Evolutionary conservation across 2,888 invertebrate species (phyloP), one percentile per base, ranked within the genome.

Genomic region (Phrixothrix hirtus): DNA sequence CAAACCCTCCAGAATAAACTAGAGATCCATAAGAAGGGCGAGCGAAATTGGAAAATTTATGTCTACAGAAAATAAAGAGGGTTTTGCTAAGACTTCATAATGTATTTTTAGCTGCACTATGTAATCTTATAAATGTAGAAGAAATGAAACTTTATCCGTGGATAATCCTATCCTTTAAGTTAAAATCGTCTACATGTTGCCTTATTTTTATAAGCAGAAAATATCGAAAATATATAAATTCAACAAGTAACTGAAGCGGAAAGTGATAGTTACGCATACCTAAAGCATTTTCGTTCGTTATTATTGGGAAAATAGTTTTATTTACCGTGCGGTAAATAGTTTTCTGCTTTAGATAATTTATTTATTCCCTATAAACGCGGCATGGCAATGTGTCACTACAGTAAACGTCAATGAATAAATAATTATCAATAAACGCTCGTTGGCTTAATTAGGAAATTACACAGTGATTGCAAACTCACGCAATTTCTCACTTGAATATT

Each of bases 31-130:
- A 55, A 63, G 62, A 65, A 68, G 71, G 72, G 71, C 70, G 70
- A 68, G 63, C 65, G 71, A 70, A 74, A 74, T 75, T 74, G 74
- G 73, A 73, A 70, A 73, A 75, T 75, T 75, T 75, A 75, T 74
- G 71, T 71, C 69, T 67, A 66, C 63, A 67, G 67, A 66, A 65
- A 66, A 68, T 68, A 70, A 70, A 70, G 70, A 72, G 73, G 71
- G 71, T 68, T 61, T 60, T 55, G 45, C 62, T 69, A 67, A 62
- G 57, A 59, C 61, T 62, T 63, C 59, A 64, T 63, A 62, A 60
- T 62, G 62, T 62, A 62, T 64, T 61, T 63, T 58, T 60, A 54
- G 58, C 55, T 58, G 58, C 59, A 58, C 49, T 59, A 54, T 52
- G 58, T 58, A 57, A 57, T 59, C 47, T 63, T 61, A 53, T 55